Evolutionary conservation across 2,888 invertebrate species (phyloP).

Genomic region (Campaea margaritaria): DNA sequence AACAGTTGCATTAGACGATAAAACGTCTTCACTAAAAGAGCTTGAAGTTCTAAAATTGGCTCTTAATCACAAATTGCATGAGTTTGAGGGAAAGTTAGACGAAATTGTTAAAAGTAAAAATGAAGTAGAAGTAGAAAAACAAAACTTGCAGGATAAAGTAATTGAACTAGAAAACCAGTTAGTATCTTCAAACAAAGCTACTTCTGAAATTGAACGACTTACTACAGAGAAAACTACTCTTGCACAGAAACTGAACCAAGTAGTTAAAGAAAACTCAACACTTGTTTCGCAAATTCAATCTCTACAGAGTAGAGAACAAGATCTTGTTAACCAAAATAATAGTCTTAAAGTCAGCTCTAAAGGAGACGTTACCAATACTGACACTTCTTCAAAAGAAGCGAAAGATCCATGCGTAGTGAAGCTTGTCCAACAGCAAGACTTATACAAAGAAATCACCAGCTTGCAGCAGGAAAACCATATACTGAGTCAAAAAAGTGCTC

Average conservation of each 20-base stretch:
- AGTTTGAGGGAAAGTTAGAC: conserved; percentile 56
- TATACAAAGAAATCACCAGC: conserved; percentile 47
- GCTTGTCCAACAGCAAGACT: conserved; percentile 27
- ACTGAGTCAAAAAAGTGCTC: conserved; percentile 51
- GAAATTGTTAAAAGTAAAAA: conserved; percentile 53
- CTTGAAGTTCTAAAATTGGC: conserved; percentile 57
- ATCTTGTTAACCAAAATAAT: conserved; percentile 27
- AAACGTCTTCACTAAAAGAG: conserved; percentile 55
- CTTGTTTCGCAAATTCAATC: conserved; percentile 26
- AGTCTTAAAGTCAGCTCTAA: conserved; percentile 14
- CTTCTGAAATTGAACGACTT: conserved; percentile 35
- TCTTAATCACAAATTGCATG: conserved; percentile 65
- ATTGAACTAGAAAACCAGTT: conserved; percentile 44
- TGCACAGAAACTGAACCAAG: conserved; percentile 21
- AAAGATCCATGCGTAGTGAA: conserved; percentile 25
- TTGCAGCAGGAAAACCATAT: conserved; percentile 48
- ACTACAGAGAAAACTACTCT: conserved; percentile 46
- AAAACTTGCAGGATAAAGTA: conserved; percentile 53
- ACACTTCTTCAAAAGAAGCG: conserved; percentile 6
- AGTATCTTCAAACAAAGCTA: conserved; percentile 24
- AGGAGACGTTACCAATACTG: conserved; percentile 21
- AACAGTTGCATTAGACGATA: conserved; percentile 62
- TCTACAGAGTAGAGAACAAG: conserved; percentile 26
- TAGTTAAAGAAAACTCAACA: conserved; percentile 51
- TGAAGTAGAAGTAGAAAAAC: conserved; percentile 56